Evolutionary conservation across 1,140 invertebrate species (phyloP).

Genomic region (Cotesia vestalis): DNA sequence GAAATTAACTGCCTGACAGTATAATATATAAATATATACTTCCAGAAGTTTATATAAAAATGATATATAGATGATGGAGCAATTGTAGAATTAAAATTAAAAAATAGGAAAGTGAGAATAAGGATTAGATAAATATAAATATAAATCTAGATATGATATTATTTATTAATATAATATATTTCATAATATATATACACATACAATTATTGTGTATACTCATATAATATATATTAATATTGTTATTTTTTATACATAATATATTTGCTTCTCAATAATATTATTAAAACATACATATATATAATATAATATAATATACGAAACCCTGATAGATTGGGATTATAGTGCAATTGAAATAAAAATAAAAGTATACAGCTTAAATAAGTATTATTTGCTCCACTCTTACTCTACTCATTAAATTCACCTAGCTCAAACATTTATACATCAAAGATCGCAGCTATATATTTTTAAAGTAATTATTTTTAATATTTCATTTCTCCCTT

Average conservation of each 20-base stretch:
- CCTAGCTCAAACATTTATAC: too few relatives aligned
- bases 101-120: too few relatives aligned
- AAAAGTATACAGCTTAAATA: too few relatives aligned
- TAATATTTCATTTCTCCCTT: too few relatives aligned
- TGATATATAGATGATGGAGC: too few relatives aligned
- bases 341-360: constrained; percentile 26
- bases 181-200: constrained; percentile 57
- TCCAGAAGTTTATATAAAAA: too few relatives aligned
- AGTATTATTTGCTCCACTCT: too few relatives aligned
- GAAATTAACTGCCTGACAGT: too few relatives aligned
- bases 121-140: constrained; percentile 23
- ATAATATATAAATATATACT: too few relatives aligned
- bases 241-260: constrained; percentile 35
- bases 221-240: constrained; percentile 39
- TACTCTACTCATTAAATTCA: too few relatives aligned
- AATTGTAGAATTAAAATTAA: background rate
- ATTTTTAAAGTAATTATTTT: too few relatives aligned
- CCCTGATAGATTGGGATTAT: constrained; percentile 60
- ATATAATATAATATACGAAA: constrained; percentile 53
- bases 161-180: constrained; percentile 61
- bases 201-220: constrained; percentile 46
- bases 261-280: constrained; percentile 5
- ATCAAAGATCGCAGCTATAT: too few relatives aligned
- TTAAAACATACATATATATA: constrained; percentile 36
- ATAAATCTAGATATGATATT: constrained; percentile 52